Base-by-base conservation (phyloP, 1,140 invertebrate species). In the Saccostrea cuccullata region DNA sequence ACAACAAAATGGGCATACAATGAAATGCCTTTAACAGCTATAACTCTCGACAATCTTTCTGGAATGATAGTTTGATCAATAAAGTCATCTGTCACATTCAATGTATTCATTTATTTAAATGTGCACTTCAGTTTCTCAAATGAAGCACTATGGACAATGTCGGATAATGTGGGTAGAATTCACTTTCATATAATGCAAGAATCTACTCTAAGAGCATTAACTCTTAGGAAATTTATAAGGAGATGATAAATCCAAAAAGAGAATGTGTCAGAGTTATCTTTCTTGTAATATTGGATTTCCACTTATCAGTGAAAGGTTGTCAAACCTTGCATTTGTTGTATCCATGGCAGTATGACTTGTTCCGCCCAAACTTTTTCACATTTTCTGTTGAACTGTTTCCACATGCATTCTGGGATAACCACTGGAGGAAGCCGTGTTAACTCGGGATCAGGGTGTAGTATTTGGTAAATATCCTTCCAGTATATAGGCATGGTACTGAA, bases 291-390 rank as follows among this genome's bases (percentile, higher is more conserved):
- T 77, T 77, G 70, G 13, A 77, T 77, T 77, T 13, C 67, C 26
- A 23, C 2, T 47, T 47, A 47, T 47, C 6, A 47, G 47, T 47
- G 47, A 47, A 17, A 64, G 2, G 2, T 11, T 36, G 15, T 13
- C 26, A 36, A 40, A 77, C 70, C 70, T 77, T 77, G 30, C 70
- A 77, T 77, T 85, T 36, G 30, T 30, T 36, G 56, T 67, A 85
- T 40, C 84, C 84, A 85, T 67, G 84, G 84, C 47, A 64, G 36
- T 30, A 67, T 67, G 56, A 85, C 60, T 64, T 85, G 55, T 40
- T 85, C 84, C 12, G 36, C 20, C 84, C 84, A 85, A 26, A 67
- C 56, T 20, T 64, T 67, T 60, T 85, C 55, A 40, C 84, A 85
- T 4, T 6, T 40, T 30, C 58, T 67, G 11, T 56, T 9, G 36